These are phyloP conservation scores for Tinea semifulvella DNA, from an alignment of 2,888 invertebrate species.

Conservation along the genomic window DNA sequence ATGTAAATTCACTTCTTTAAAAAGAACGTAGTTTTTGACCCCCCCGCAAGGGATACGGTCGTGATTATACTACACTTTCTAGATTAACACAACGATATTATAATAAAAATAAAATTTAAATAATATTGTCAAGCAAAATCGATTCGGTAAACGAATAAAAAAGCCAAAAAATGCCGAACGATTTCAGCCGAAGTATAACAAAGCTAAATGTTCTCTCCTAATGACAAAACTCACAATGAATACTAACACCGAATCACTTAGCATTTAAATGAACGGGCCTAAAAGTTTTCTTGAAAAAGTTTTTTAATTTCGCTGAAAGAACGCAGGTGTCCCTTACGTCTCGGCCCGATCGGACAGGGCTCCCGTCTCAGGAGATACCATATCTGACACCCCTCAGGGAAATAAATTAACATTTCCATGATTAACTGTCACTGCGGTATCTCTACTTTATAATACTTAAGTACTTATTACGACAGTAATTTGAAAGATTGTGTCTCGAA, in stretches of 20 bases:
- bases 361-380: constrained; percentile 34
- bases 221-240: constrained; percentile 56
- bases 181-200: constrained; percentile 22
- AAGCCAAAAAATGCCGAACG: constrained; percentile 1
- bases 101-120: too few relatives aligned
- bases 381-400: constrained; percentile 18
- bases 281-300: constrained; percentile 45
- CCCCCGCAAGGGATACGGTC: too few relatives aligned
- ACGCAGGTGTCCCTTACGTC: constrained; percentile 56
- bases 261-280: constrained; percentile 58
- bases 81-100: too few relatives aligned
- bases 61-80: too few relatives aligned
- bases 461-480: too few relatives aligned
- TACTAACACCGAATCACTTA: constrained; percentile 52
- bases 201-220: constrained; percentile 45
- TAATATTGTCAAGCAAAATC: too few relatives aligned
- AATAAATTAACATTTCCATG: constrained; percentile 37
- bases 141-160: neutral
- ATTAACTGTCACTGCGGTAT: constrained; percentile 17
- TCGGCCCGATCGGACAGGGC: constrained; percentile 43
- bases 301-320: constrained; percentile 60
- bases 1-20: too few relatives aligned
- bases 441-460: too few relatives aligned
- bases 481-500: too few relatives aligned
- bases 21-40: too few relatives aligned